phyloP scores from a whole-genome alignment of 2,888 invertebrate genomes.

The Hypsopygia costalis region DNA sequence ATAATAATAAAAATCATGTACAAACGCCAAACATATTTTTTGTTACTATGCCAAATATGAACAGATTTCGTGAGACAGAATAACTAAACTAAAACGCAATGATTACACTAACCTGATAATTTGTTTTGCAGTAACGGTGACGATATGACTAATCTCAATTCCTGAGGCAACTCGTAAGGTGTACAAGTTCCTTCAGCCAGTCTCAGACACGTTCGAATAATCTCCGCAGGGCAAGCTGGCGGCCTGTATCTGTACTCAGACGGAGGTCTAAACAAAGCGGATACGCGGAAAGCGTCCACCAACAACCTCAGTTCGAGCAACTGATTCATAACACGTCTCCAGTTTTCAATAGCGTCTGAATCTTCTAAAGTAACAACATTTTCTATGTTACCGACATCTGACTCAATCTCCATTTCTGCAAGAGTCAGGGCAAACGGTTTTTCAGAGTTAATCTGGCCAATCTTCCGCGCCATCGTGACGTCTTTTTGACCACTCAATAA shows the following conservation, averaged over 20 bases:
- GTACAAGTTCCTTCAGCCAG: slow-evolving; percentile 82
- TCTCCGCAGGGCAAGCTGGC: slow-evolving; percentile 72
- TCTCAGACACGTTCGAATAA: slow-evolving; percentile 81
- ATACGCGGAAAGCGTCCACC: slow-evolving; percentile 81
- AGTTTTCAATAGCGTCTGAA: slow-evolving; percentile 54
- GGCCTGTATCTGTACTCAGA: slow-evolving; percentile 54
- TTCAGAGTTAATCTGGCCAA: slow-evolving; percentile 44
- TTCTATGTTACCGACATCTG: slow-evolving; percentile 66
- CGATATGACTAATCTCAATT: slow-evolving; percentile 81
- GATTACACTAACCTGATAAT: slow-evolving; percentile 47
- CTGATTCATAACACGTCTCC: slow-evolving; percentile 72
- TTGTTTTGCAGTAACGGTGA: slow-evolving; percentile 57
- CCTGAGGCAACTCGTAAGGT: slow-evolving; percentile 82
- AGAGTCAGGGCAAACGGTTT: slow-evolving; percentile 58
- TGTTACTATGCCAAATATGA: too few relatives aligned
- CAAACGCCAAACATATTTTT: too few relatives aligned
- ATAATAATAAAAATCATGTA: not conserved
- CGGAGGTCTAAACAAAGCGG: slow-evolving; percentile 74
- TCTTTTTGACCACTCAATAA: slow-evolving; percentile 62
- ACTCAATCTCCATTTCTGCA: slow-evolving; percentile 65
- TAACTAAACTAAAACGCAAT: too few relatives aligned
- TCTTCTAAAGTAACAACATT: slow-evolving; percentile 57
- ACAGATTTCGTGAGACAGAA: too few relatives aligned
- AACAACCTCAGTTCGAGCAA: slow-evolving; percentile 80
- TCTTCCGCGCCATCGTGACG: slow-evolving; percentile 41